These are phyloP conservation scores for Falcunculus frontatus DNA, from an alignment of 2,113 vertebrate species.

Conservation along the genomic window DNA sequence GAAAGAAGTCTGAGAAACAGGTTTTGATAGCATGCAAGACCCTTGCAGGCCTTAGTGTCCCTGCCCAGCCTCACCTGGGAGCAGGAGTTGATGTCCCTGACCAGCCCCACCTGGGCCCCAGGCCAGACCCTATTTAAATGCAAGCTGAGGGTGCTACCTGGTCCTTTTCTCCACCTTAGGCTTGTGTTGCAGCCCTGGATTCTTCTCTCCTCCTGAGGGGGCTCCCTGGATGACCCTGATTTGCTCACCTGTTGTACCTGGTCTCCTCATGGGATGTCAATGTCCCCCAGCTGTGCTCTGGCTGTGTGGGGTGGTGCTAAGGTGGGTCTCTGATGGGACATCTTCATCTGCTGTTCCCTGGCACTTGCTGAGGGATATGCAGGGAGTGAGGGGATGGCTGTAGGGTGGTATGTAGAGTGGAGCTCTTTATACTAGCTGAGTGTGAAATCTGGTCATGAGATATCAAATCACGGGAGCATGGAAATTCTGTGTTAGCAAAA, in stretches of 20 bases:
- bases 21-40: background rate
- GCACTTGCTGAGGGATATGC: too few relatives aligned
- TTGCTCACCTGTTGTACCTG: rapidly evolving
- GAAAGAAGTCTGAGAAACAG: background rate
- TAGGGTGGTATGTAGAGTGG: rapidly evolving
- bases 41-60: background rate
- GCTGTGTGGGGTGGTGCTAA: background rate
- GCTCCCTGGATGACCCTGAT: rapidly evolving
- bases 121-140: background rate
- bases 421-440: background rate
- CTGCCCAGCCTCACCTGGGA: background rate
- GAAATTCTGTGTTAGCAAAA: background rate
- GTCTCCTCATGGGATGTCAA: rapidly evolving
- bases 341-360: background rate
- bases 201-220: rapidly evolving
- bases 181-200: rapidly evolving
- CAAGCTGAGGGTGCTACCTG: rapidly evolving
- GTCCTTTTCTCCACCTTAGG: rapidly evolving
- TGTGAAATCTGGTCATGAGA: background rate
- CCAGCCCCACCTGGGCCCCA: background rate
- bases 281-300: background rate
- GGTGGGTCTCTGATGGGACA: background rate
- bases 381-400: background rate
- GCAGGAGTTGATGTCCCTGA: background rate
- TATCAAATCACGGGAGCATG: background rate